Base-by-base conservation (phyloP, 2,888 invertebrate genomes). In the Pseudoips prasinana region DNA sequence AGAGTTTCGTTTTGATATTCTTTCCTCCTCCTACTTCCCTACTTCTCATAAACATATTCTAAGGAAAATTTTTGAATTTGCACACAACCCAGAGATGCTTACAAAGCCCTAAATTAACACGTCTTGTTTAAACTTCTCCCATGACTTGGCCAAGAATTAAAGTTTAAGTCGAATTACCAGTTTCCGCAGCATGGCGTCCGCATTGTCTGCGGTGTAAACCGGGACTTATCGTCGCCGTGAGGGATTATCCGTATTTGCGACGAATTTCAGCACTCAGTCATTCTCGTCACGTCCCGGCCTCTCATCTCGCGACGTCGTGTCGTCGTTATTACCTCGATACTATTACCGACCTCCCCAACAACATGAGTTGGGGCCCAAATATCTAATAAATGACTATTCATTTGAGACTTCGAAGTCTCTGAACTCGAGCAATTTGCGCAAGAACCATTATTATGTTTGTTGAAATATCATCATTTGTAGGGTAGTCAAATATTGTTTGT, bases 251-350 rank as follows among this genome's bases (percentile, higher is more conserved):
- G 63, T 65, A 70, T 72, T 73, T 73, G 71, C 57, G 64, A 62
- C 61, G 60, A 66, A 62, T 66, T 67, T 66, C 57, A 45, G 39
- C 52, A 49, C 59, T 59, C 46, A 33, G 42, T 35, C 44, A 86
- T 82, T 83, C 80, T 50, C 52, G 49, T 76, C 87, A 86, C 87
- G 87, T 84, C 67, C 57, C 58, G 56, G 67, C 63, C 72, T 75
- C 75, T 81, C 82, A 75, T 82, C 80, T 78, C 69, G 68, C 66
- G 70, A 60, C 71, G 76, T 76, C 77, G 75, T 71, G 66, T 66
- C 75, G 70, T 64, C 75, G 74, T 79, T 83, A 83, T 84, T 83
- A 83, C 80, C 71, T 74, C 68, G 60, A 75, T 71, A 78, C 80
- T 74, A 76, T 78, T 76, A 70, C 74, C 61, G 56, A 50, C 51